Evolutionary conservation across 2,797 vertebrate genomes (phyloP).

Genomic region (Zonotrichia albicollis): DNA sequence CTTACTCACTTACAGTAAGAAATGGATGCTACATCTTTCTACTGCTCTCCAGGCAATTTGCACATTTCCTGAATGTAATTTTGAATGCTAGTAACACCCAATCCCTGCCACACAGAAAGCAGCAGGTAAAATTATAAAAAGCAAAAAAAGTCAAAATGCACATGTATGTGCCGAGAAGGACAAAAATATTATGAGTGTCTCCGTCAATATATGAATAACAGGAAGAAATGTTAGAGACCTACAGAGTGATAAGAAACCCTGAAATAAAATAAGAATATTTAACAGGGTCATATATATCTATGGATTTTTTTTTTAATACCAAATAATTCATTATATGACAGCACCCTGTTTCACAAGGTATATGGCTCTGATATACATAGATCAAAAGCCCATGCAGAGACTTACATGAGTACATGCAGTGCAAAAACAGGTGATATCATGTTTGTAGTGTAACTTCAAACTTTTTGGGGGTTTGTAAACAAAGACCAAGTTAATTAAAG

Average conservation of each 20-base stretch:
- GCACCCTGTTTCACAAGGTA: neutral
- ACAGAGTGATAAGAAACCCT: neutral
- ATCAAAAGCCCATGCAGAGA: neutral
- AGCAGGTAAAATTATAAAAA: neutral
- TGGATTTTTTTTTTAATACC: neutral
- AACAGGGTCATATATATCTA: neutral
- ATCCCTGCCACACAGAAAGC: neutral
- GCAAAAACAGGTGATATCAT: neutral
- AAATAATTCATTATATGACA: neutral
- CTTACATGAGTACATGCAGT: neutral
- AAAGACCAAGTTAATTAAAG: neutral
- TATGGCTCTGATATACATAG: neutral
- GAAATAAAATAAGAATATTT: neutral
- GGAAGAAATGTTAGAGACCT: neutral
- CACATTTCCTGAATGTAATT: slow-evolving; percentile 28
- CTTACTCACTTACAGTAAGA: neutral
- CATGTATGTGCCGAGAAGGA: neutral
- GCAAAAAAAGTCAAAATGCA: neutral
- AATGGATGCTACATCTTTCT: neutral
- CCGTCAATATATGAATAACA: neutral
- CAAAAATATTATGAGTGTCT: neutral
- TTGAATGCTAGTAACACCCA: slow-evolving; percentile 11
- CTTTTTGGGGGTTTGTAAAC: neutral
- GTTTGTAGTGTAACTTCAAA: neutral
- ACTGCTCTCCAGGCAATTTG: slow-evolving; percentile 26